Conservation (phyloP, 2,888 invertebrate species). For the Zygogramma bicolorata region DNA sequence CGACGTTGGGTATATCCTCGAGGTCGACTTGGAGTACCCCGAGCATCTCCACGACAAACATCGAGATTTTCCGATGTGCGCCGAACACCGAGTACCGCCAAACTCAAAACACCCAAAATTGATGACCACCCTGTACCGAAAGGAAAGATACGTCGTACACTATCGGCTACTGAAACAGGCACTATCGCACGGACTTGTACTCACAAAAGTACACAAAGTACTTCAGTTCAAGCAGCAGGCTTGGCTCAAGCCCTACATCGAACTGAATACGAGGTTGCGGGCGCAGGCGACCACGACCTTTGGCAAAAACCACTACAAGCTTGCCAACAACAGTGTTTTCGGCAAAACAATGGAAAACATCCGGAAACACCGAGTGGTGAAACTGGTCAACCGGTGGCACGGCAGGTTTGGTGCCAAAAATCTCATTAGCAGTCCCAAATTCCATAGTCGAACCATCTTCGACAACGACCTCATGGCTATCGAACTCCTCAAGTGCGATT, state of each 20-base stretch:
- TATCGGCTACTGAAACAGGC: too few relatives aligned
- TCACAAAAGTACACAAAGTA: neutral
- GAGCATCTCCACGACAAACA: neutral
- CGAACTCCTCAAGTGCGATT: slow-evolving; percentile 3
- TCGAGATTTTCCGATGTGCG: neutral
- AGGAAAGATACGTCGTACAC: too few relatives aligned
- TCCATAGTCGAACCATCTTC: slow-evolving; percentile 10
- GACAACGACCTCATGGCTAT: slow-evolving; percentile 18
- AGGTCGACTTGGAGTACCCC: too few relatives aligned
- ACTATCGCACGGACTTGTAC: neutral
- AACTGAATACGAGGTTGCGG: neutral
- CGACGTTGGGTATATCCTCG: neutral
- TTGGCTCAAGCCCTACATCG: too few relatives aligned
- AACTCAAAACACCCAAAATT: neutral
- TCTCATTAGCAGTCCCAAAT: slow-evolving; percentile 18
- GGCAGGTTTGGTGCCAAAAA: slow-evolving; percentile 11
- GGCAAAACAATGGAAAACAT: slow-evolving; percentile 10
- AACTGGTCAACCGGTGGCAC: slow-evolving; percentile 18
- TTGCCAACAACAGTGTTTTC: neutral
- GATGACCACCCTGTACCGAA: neutral
- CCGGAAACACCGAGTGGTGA: neutral
- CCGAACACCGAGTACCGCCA: neutral
- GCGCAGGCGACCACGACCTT: neutral
- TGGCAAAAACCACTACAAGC: neutral
- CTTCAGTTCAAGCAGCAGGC: neutral